Conservation (phyloP, 2,888 invertebrate genomes). For the Eumacrocentrus americanus region DNA sequence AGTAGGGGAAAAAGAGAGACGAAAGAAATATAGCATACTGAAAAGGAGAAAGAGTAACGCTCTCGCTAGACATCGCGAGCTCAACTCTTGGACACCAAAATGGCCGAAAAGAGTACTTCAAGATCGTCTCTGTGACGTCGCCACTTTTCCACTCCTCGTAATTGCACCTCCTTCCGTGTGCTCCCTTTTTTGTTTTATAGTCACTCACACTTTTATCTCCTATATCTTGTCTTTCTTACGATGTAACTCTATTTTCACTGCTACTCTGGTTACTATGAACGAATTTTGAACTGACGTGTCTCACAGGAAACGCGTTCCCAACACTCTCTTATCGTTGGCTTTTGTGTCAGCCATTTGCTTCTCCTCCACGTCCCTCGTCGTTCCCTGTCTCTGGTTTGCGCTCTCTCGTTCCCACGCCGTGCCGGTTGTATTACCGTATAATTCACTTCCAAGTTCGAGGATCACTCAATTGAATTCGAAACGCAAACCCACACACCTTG, state of each 20-base stretch:
- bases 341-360: neutral
- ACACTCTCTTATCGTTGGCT: constrained; percentile 2
- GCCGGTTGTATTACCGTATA: neutral
- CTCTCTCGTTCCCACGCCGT: neutral
- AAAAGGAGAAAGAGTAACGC: constrained; percentile 18
- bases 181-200: constrained; percentile 5
- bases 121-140: constrained; percentile 18
- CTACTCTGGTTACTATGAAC: neutral
- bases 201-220: neutral
- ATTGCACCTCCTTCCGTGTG: constrained; percentile 18
- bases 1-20: constrained; percentile 18
- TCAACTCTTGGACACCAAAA: constrained; percentile 47
- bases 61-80: constrained; percentile 31
- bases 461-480: constrained; percentile 5
- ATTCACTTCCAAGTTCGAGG: constrained; percentile 2
- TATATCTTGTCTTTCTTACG: neutral
- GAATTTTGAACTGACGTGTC: neutral
- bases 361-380: neutral
- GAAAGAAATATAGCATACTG: neutral
- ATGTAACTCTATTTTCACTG: neutral
- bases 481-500: neutral
- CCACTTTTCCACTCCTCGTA: constrained; percentile 18
- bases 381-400: neutral
- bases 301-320: neutral
- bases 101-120: constrained; percentile 44